Conservation (phyloP, 2,113 vertebrate species). For the Neodon shergylaensis region DNA sequence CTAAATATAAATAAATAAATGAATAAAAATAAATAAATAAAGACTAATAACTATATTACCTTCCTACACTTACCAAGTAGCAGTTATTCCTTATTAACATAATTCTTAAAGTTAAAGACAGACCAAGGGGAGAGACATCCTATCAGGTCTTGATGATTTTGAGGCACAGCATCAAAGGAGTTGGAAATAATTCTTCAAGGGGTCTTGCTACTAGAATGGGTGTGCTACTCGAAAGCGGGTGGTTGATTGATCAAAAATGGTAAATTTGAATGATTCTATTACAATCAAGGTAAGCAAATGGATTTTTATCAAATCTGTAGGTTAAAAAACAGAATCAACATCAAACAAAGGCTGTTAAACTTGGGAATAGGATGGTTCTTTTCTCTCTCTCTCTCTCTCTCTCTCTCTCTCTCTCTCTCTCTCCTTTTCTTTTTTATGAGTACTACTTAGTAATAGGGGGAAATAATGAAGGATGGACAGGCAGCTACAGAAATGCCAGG, state of each 20-base stretch:
- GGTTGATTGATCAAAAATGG: background rate
- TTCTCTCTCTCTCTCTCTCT: background rate
- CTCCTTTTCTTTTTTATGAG: background rate
- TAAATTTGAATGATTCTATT: background rate
- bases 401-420: background rate
- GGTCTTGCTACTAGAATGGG: background rate
- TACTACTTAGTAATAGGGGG: background rate
- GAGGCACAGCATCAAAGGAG: background rate
- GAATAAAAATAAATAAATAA: background rate
- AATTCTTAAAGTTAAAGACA: background rate
- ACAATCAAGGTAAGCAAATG: background rate
- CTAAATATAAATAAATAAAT: background rate
- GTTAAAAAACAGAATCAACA: background rate
- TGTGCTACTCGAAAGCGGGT: background rate
- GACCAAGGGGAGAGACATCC: background rate
- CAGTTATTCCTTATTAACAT: background rate
- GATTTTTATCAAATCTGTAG: background rate
- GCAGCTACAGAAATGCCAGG: background rate
- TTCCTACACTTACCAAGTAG: background rate
- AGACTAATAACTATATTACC: background rate
- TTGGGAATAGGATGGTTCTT: background rate
- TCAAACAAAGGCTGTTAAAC: background rate
- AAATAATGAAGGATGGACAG: background rate
- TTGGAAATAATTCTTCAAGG: background rate
- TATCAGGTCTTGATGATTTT: background rate